Evolutionary conservation across 2,113 vertebrate genomes (phyloP).

Genomic region (Gadus chalcogrammus): DNA sequence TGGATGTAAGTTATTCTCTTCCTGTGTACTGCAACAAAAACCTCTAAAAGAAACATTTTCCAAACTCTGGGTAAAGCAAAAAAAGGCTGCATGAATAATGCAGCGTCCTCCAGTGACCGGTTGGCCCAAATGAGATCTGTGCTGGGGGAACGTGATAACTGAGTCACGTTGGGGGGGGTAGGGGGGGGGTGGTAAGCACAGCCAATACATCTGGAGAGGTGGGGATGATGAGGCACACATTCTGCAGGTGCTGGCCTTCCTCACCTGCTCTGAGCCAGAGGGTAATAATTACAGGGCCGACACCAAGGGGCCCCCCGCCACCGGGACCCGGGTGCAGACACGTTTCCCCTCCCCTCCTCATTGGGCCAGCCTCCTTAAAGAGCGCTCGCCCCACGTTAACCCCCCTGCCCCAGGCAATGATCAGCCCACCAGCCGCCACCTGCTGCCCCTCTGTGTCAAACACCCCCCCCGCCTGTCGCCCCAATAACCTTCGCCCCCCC

Average conservation of each 20-base stretch:
- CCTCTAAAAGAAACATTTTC: slow-evolving; percentile 57
- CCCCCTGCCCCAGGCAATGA: no score
- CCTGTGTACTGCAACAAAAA: slow-evolving; percentile 57
- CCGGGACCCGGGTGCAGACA: background rate
- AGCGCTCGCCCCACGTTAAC: no score
- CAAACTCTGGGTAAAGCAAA: slow-evolving; percentile 33
- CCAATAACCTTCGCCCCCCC: background rate
- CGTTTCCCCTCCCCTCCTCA: background rate
- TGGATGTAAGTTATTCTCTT: slow-evolving; percentile 30
- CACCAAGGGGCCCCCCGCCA: background rate
- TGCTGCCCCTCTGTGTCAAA: background rate
- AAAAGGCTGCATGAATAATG: slow-evolving; percentile 58
- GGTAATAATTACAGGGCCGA: no score
- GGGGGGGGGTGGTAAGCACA: background rate
- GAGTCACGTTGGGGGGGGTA: slow-evolving; percentile 36
- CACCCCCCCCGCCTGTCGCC: background rate
- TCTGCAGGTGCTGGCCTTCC: slow-evolving; percentile 20
- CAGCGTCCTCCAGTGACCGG: slow-evolving; percentile 52
- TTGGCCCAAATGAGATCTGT: slow-evolving; percentile 64
- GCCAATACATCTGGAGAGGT: slow-evolving; percentile 14
- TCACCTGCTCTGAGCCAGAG: slow-evolving; percentile 18
- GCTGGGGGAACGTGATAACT: slow-evolving; percentile 48
- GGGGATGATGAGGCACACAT: background rate
- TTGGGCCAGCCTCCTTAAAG: background rate
- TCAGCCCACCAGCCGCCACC: background rate